phyloP scores from a whole-genome alignment of 2,888 invertebrate genomes.

The Oxystoma pomonae region DNA sequence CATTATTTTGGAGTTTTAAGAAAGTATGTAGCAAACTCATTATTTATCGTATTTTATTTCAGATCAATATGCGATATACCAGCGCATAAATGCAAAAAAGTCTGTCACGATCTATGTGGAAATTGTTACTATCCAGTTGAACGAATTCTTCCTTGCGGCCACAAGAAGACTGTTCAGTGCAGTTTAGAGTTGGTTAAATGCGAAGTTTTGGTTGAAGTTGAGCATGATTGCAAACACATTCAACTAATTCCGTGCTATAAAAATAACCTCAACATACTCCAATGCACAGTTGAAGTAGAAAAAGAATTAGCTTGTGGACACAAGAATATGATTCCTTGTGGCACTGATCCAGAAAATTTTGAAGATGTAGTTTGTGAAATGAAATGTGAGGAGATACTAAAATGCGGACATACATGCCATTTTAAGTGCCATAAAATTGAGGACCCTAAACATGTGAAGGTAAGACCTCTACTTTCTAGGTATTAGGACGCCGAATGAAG shows the following conservation, averaged over 20 bases:
- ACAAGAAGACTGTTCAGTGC: conserved; percentile 4
- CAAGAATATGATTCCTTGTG: neutral
- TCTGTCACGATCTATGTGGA: conserved; percentile 8
- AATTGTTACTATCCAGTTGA: conserved; percentile 6
- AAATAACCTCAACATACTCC: neutral
- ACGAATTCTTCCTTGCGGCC: conserved; percentile 7
- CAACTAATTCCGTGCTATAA: neutral
- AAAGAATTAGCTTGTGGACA: conserved; percentile 3
- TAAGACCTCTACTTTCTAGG: no score
- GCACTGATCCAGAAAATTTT: neutral
- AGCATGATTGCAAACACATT: conserved; percentile 2
- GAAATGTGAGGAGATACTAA: neutral
- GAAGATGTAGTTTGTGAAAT: neutral
- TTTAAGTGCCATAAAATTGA: neutral
- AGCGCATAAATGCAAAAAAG: conserved; percentile 10
- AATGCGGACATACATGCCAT: neutral
- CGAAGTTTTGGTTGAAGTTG: neutral
- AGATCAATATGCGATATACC: conserved; percentile 5
- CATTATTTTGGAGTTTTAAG: no score
- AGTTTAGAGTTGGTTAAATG: neutral
- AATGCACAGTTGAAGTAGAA: conserved; percentile 2
- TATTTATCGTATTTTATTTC: no score
- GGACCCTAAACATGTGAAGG: neutral
- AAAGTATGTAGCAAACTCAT: neutral
- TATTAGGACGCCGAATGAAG: no score